Conservation (phyloP, 2,888 invertebrate genomes). For the Adela reaumurella region DNA sequence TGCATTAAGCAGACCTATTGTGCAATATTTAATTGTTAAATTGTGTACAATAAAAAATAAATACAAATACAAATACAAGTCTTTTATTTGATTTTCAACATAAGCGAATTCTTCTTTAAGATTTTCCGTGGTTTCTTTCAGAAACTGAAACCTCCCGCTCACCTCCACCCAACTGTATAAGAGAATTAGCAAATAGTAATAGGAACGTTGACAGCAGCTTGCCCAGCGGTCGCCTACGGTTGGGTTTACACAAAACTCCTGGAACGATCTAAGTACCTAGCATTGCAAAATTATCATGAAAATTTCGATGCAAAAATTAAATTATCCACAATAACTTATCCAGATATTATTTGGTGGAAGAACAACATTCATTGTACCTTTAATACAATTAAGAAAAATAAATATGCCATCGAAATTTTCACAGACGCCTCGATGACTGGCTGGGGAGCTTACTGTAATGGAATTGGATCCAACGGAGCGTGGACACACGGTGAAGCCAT, state of each 20-base stretch:
- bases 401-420: slow-evolving; percentile 14
- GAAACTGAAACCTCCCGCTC: no score
- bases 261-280: slow-evolving; percentile 10
- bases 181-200: slow-evolving; percentile 12
- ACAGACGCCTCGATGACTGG: slow-evolving; percentile 14
- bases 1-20: no score
- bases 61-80: no score
- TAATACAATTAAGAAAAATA: slow-evolving; percentile 6
- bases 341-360: slow-evolving; percentile 13
- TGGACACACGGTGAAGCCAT: slow-evolving; percentile 13
- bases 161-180: no score
- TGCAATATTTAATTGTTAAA: no score
- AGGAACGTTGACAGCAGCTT: slow-evolving; percentile 13
- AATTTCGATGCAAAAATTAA: slow-evolving; percentile 10
- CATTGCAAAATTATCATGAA: slow-evolving; percentile 1
- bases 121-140: no score
- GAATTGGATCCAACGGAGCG: slow-evolving; percentile 10
- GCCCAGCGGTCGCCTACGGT: slow-evolving; percentile 15
- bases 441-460: slow-evolving; percentile 14
- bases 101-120: no score
- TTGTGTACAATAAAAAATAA: no score
- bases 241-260: slow-evolving; percentile 11
- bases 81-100: no score
- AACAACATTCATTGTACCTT: slow-evolving; percentile 5
- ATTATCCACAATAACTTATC: slow-evolving; percentile 4